Base-by-base conservation (phyloP, 2,888 invertebrate genomes). In the Galerucella pusilla region DNA sequence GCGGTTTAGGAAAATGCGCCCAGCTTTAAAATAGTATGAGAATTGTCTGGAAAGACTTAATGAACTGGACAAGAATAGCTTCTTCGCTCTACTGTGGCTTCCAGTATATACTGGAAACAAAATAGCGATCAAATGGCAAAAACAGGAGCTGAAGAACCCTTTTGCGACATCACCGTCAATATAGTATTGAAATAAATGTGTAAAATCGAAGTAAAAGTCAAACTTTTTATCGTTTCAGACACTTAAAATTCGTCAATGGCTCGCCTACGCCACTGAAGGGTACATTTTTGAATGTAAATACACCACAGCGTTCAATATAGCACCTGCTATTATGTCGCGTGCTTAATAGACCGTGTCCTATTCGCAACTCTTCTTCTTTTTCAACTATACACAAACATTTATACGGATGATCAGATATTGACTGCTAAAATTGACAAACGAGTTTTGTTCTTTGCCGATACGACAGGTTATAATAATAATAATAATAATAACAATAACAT, bases 291-390 rank as follows among this genome's bases (percentile, higher is more conserved):
- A 59, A 61, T 57, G 42, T 35, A 12, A 65, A 12, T 59, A 71
- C 54, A 46, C 57, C 49, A 45, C 59, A 12, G 71, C 65, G 71
- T 46, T 57, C 75, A 57, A 66, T 70, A 69, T 69, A 66, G 69
- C 73, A 73, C 75, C 75, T 75, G 75, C 70, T 75, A 73, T 70
- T 75, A 75, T 67, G 72, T 59, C 72, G 69, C 73, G 66, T 49
- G 73, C 54, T 75, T 70, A 73, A 75, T 75, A 75, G 73, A 75
- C 75, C 75, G 72, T 66, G 69, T 65, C 59, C 60, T 69, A 14
- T 42, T 28, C 35, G 35, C 61, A 61, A 16, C 54, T 54, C n/a
- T 16, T 25, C 61, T 61, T 63, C 64, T 75, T 75, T 72, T 75
- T 72, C n/a, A 63, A 16, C 54, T 20, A 52, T 69, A 72, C 66